A percentile compares a stretch with the other conserved stretches of the same genome.
phyloP scores from a whole-genome alignment of 2,888 invertebrate species.

The Lithophane semibrunnea region DNA sequence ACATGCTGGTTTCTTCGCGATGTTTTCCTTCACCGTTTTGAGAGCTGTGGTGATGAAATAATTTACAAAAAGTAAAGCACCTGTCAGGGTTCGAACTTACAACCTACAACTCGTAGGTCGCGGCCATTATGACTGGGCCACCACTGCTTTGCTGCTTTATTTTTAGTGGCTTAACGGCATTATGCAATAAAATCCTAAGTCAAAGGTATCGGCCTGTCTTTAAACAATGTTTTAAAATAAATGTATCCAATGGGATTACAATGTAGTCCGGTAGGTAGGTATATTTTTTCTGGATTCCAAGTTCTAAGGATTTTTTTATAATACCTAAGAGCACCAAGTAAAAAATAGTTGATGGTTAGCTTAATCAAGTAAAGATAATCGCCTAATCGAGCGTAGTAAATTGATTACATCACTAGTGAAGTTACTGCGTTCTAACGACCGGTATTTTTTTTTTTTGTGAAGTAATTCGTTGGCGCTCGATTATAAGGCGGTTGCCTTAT shows the following conservation, averaged over 20 bases:
- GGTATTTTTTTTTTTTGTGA: neutral
- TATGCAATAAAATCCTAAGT: too few species aligned
- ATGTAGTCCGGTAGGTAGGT: neutral
- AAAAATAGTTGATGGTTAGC: neutral
- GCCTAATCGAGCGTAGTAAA: constrained; percentile 26
- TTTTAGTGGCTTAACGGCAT: too few species aligned
- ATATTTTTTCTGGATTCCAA: neutral
- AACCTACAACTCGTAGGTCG: too few species aligned
- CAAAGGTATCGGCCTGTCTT: neutral
- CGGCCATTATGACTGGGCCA: too few species aligned
- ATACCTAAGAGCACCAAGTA: too few species aligned
- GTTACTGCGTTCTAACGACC: neutral
- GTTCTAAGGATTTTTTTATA: too few species aligned
- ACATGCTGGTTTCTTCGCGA: too few species aligned
- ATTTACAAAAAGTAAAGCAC: too few species aligned
- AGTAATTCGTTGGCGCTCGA: neutral
- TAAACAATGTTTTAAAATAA: neutral
- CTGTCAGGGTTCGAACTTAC: too few species aligned
- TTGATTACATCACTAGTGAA: constrained; percentile 12
- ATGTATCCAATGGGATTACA: neutral
- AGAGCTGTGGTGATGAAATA: too few species aligned
- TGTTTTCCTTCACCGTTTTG: too few species aligned
- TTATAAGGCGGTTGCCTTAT: neutral
- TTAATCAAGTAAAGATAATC: constrained; percentile 38
- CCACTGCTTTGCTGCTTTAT: too few species aligned